A percentile compares a stretch with the other conserved stretches of the same genome.
Evolutionary conservation across 2,888 invertebrate species (phyloP).

Genomic region (Pachymerium ferrugineum): DNA sequence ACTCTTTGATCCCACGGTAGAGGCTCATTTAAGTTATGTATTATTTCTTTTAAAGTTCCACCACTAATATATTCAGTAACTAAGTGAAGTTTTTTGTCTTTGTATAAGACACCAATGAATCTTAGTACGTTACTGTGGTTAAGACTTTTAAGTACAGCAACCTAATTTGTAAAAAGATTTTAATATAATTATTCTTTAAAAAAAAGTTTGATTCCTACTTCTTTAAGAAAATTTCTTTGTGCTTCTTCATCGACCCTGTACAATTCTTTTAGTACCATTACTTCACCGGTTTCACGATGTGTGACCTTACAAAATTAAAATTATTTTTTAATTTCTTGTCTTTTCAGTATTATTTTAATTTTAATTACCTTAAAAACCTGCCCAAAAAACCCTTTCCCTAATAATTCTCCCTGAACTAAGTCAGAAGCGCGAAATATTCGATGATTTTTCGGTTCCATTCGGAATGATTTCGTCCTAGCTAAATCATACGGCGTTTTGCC

Average conservation of each 20-base stretch:
- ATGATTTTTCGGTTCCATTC: slow-evolving; percentile 61
- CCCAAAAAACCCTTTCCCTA: slow-evolving; percentile 92
- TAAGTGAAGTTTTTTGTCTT: slow-evolving; percentile 81
- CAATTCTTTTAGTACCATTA: slow-evolving; percentile 92
- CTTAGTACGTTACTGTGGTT: slow-evolving; percentile 83
- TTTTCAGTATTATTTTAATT: neutral
- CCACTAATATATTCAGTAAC: slow-evolving; percentile 91
- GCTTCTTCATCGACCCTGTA: slow-evolving; percentile 91
- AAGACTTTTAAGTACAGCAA: slow-evolving; percentile 81
- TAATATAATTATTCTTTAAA: neutral
- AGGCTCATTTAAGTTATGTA: slow-evolving; percentile 64
- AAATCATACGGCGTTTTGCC: slow-evolving; percentile 59
- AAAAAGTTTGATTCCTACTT: slow-evolving; percentile 59
- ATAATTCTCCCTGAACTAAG: slow-evolving; percentile 73
- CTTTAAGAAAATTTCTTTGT: slow-evolving; percentile 88
- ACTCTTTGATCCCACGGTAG: slow-evolving; percentile 75
- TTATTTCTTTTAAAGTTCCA: slow-evolving; percentile 76
- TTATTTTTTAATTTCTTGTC: neutral
- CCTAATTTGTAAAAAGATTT: slow-evolving; percentile 54
- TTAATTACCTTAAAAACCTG: slow-evolving; percentile 55
- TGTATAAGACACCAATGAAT: slow-evolving; percentile 88
- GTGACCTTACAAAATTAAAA: slow-evolving; percentile 72
- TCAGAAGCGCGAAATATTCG: slow-evolving; percentile 88
- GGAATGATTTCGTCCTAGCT: slow-evolving; percentile 80
- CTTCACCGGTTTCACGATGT: slow-evolving; percentile 80